Evolutionary conservation across 2,797 vertebrate genomes (phyloP), one percentile per base, ranked within the genome.

Genomic region (Leuciscus waleckii): DNA sequence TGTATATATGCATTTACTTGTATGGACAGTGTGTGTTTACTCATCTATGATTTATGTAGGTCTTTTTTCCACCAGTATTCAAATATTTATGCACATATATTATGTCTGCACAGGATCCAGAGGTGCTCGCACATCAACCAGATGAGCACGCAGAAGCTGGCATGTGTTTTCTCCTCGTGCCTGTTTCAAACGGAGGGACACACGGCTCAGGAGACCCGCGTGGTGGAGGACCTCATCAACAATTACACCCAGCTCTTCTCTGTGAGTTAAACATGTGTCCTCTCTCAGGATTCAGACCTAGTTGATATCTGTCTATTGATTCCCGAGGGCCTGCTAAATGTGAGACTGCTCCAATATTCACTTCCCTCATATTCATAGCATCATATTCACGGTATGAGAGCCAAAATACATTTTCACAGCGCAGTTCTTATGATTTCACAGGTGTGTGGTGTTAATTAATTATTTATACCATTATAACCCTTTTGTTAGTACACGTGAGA

Each of bases 141-240:
- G 76, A 98, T 99, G 97, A 93, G 94, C 7, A 92, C 95, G 39
- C 93, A 94, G 54, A 96, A 93, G 82, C 95, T 99, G 93, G 97
- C 97, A 0, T 90, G 94, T 49, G 96, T 95, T n/a, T 97, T 99
- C 93, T 98, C 98, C 13, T 95, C 97, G 43, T 98, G 95, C 91
- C 92, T 99, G 76, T 99, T 99, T 95, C 98, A 99, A 93, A 99
- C 98, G 0, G 95, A 91, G 82, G 98, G 98, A 88, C 96, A 97
- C 89, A 97, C 94, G 41, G 94, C 93, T 23, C 95, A 96, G 93
- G 98, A 99, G 94, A 94, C 96, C 6, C 91, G 87, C 78, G 98
- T 99, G 88, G 93, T 97, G 54, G 95, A 95, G 54, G 97, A 98
- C 93, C 94, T 99, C 83, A 98, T 99, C 91, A 96, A 93, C 92